A percentile compares a stretch with the other conserved stretches of the same genome.
Evolutionary conservation across 1,140 invertebrate species (phyloP).

Genomic region (Zaprionus taronus): DNA sequence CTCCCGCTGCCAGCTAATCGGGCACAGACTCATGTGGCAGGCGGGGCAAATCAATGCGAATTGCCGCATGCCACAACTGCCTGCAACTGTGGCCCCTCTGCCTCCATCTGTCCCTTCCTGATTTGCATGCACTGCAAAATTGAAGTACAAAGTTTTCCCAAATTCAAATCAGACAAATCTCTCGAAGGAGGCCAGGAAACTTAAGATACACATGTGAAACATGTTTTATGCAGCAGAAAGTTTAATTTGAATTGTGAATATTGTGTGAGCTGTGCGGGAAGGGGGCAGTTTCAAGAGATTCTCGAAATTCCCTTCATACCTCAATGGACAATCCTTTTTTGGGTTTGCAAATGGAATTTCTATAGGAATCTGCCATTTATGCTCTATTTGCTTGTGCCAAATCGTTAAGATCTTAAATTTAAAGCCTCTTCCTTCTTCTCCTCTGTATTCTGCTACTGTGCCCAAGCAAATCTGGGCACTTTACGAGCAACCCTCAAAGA

Average conservation of each 20-base stretch:
- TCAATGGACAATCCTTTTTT: background rate
- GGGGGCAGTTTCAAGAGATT: background rate
- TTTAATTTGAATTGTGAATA: constrained; percentile 69
- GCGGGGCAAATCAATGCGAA: constrained; percentile 67
- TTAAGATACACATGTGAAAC: constrained; percentile 37
- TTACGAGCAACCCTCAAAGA: constrained; percentile 18
- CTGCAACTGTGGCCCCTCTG: constrained; percentile 59
- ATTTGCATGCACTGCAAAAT: constrained; percentile 75
- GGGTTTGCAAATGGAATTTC: background rate
- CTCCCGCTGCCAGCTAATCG: constrained; percentile 47
- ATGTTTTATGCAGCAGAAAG: constrained; percentile 59
- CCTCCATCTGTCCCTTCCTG: background rate
- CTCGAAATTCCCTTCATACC: background rate
- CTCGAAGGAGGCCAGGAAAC: background rate
- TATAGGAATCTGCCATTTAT: background rate
- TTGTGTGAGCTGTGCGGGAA: background rate
- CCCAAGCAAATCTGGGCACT: constrained; percentile 11
- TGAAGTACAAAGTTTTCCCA: constrained; percentile 73
- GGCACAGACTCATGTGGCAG: constrained; percentile 64
- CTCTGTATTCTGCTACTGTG: background rate
- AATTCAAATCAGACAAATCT: constrained; percentile 52
- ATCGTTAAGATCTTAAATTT: background rate
- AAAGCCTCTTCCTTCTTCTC: background rate
- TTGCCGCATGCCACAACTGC: constrained; percentile 45
- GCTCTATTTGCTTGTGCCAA: background rate